Evolutionary conservation across 2,113 vertebrate species (phyloP), one percentile per base, ranked within the genome.

Genomic region (Lophura nycthemera): DNA sequence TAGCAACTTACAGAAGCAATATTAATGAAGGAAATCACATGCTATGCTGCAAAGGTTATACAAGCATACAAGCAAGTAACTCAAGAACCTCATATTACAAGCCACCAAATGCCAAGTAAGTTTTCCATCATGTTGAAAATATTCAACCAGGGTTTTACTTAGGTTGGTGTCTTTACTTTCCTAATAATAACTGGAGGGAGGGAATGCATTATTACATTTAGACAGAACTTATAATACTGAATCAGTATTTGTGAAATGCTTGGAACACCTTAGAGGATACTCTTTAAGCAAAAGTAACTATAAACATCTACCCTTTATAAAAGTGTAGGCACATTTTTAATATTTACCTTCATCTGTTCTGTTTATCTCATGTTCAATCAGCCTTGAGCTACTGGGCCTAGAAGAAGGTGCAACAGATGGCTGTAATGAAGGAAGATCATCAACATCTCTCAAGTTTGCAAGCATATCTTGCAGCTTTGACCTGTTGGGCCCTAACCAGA

Each of bases 381-480:
- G 98, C 61, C 99, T 98, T 72, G 98, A 98, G 57, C 98, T 98
- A 86, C 97, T 99, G 63, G 99, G 98, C 77, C 99, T 98, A 84
- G 98, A 98, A 64, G 99, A 98, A 8, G 99, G 98, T 25, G 98
- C 93, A 86, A 99, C 98, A 50, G 99, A 98, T n/a, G 99, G 98
- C 96, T 99, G 99, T 95, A 99, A 97, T 87, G 99, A 98, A 91
- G 99, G 98, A 88, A 99, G 95, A 91, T 99, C 99, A 97, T 99
- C 99, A 34, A 98, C 98, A 75, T 99, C 99, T 96, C 99, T 98
- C 96, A 99, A 98, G 96, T 99, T 99, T 95, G 99, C 99, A 98
- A 99, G 97, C 99, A 99, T 99, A 96, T 99, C 99, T 98, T 99
- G 99, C 64, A 99, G 98, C 97, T 99, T 99, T 94, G 99, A 99